These are phyloP conservation scores for Dicrostonyx torquatus DNA, from an alignment of 2,797 vertebrate genomes.

Conservation along the genomic window DNA sequence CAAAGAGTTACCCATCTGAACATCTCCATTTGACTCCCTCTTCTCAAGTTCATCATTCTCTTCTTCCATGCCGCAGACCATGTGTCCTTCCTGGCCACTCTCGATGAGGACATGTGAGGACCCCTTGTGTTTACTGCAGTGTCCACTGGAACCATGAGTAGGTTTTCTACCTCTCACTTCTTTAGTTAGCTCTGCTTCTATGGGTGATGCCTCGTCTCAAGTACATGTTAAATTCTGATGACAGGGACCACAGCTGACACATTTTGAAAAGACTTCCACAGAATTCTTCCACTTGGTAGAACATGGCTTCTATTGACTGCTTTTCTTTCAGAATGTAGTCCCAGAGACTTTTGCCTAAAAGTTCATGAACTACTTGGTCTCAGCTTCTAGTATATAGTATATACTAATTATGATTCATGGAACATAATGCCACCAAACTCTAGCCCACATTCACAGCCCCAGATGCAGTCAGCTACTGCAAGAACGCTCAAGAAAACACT, in stretches of 20 bases:
- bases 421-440: background rate
- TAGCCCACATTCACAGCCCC: background rate
- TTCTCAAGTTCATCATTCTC: background rate
- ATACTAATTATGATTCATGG: constrained; percentile 46
- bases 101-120: rapidly evolving
- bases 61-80: rapidly evolving
- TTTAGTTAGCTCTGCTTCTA: background rate
- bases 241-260: background rate
- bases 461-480: background rate
- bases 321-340: background rate
- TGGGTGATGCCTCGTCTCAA: background rate
- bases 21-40: background rate
- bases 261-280: background rate
- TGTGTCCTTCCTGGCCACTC: background rate
- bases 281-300: background rate
- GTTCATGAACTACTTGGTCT: constrained; percentile 41
- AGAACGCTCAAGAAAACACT: constrained; percentile 21
- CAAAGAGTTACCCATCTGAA: background rate
- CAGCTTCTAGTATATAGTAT: background rate
- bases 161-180: background rate
- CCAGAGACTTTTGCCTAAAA: background rate
- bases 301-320: background rate
- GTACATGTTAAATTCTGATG: background rate
- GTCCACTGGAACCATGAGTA: rapidly evolving
- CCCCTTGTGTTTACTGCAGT: background rate